phyloP scores from a whole-genome alignment of 2,113 vertebrate species.

The Elephantulus edwardii region DNA sequence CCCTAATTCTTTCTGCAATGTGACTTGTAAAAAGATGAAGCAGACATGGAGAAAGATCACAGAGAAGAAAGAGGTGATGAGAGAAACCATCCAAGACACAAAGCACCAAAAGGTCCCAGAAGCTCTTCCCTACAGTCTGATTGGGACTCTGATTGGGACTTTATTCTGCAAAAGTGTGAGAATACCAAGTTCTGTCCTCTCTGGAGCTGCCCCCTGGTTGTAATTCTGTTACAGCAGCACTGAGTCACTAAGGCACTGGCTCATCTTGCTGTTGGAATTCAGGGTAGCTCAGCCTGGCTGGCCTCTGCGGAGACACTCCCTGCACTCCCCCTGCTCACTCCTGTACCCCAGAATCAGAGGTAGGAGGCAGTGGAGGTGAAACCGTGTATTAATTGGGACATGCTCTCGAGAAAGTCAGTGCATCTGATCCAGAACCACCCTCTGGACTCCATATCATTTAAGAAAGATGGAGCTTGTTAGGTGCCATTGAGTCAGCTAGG shows the following conservation, averaged over 20 bases:
- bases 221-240: neutral
- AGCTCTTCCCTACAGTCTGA: neutral
- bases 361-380: neutral
- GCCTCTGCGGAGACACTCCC: constrained; percentile 5
- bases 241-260: neutral
- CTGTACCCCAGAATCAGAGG: constrained; percentile 31
- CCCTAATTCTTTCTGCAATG: neutral
- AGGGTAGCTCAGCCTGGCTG: constrained; percentile 48
- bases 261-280: constrained; percentile 60
- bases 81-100: neutral
- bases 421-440: neutral
- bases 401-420: neutral
- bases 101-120: neutral
- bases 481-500: too few species aligned
- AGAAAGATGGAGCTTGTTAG: neutral
- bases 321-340: constrained; percentile 16
- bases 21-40: neutral
- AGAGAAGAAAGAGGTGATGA: neutral
- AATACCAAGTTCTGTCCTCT: neutral
- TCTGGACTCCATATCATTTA: neutral
- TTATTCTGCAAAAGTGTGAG: neutral
- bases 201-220: neutral
- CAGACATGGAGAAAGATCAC: neutral
- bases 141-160: neutral
- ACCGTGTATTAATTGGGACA: neutral